phyloP scores from a whole-genome alignment of 2,888 invertebrate genomes.

The Drosophila robusta region DNA sequence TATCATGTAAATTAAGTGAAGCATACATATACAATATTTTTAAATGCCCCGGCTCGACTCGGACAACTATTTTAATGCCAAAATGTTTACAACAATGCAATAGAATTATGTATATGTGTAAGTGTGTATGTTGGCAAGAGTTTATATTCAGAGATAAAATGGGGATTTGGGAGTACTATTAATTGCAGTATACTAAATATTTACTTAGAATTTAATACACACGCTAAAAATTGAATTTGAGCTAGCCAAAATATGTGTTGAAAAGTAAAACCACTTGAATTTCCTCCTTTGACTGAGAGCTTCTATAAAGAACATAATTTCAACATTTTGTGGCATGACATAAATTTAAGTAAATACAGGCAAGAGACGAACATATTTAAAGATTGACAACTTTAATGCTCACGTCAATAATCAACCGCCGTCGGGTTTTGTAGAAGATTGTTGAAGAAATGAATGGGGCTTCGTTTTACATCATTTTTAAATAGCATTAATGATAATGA shows the following conservation, averaged over 20 bases:
- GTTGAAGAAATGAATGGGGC: no score
- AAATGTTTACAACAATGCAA: constrained; percentile 46
- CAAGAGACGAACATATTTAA: background rate
- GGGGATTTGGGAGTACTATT: constrained; percentile 5
- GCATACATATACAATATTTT: constrained; percentile 32
- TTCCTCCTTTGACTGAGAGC: background rate
- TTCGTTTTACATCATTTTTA: no score
- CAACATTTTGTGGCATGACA: background rate
- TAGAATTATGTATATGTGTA: constrained; percentile 7
- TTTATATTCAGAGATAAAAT: constrained; percentile 10
- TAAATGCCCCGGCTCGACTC: constrained; percentile 35
- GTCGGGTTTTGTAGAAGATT: no score
- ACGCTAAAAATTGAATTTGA: background rate
- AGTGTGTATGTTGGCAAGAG: background rate
- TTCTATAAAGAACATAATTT: background rate
- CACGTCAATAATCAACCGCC: background rate
- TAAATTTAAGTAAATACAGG: background rate
- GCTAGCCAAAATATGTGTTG: constrained; percentile 7
- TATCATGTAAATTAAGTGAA: constrained; percentile 68
- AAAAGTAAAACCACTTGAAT: background rate
- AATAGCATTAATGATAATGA: no score
- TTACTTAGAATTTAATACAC: constrained; percentile 4
- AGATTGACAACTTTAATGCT: background rate
- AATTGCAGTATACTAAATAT: constrained; percentile 9
- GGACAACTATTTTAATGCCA: constrained; percentile 46